Conservation (phyloP, 1,140 invertebrate genomes). For the Maniola jurtina region DNA sequence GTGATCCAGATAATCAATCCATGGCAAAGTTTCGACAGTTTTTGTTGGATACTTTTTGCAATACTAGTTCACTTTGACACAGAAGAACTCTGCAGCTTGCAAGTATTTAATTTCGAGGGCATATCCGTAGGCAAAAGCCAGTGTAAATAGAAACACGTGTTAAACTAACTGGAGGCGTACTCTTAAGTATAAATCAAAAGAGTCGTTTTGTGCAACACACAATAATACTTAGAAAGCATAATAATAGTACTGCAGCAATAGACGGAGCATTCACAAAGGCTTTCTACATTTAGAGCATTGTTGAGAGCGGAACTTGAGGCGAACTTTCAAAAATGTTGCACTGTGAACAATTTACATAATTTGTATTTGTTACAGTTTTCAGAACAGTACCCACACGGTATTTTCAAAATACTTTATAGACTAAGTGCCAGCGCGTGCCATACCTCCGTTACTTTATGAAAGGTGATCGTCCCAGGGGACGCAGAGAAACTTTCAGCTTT, state of each 20-base stretch:
- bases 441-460: too few relatives aligned
- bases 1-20: too few relatives aligned
- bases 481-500: too few relatives aligned
- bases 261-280: conserved; percentile 2
- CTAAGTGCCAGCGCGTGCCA: too few relatives aligned
- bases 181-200: not conserved
- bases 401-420: not conserved
- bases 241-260: not conserved
- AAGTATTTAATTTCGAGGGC: too few relatives aligned
- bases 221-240: conserved; percentile 2
- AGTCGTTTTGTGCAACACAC: conserved; percentile 2
- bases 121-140: too few relatives aligned
- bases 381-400: not conserved
- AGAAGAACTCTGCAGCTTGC: too few relatives aligned
- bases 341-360: not conserved
- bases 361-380: not conserved
- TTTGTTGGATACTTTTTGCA: too few relatives aligned
- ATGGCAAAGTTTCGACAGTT: too few relatives aligned
- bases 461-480: too few relatives aligned
- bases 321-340: conserved; percentile 8
- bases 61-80: too few relatives aligned
- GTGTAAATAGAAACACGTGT: not conserved
- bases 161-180: not conserved
- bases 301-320: conserved; percentile 4
- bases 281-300: conserved; percentile 9